Evolutionary conservation across 2,888 invertebrate species (phyloP).

Genomic region (Acleris holmiana): DNA sequence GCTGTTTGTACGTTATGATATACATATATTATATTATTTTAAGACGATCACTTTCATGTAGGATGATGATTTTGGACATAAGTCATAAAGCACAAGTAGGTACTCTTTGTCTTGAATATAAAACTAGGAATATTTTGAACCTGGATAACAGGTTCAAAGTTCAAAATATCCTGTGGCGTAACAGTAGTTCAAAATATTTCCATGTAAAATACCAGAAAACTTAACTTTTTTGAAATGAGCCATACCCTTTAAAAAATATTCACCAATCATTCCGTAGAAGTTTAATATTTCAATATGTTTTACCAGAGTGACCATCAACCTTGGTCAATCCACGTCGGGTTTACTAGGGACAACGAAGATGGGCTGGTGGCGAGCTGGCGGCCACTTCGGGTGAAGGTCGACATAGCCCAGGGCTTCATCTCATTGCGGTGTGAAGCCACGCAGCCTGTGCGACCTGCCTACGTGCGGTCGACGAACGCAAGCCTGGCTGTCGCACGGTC

Average conservation of each 20-base stretch:
- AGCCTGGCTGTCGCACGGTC: conserved; percentile 66
- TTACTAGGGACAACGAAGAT: conserved; percentile 60
- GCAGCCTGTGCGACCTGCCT: conserved; percentile 69
- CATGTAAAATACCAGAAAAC: not conserved
- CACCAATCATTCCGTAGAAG: not conserved
- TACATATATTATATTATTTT: too few species aligned
- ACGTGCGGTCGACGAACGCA: conserved; percentile 54
- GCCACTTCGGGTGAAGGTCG: conserved; percentile 59
- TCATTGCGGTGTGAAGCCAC: conserved; percentile 66
- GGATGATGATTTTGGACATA: too few species aligned
- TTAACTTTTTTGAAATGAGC: not conserved
- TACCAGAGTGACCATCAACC: conserved; percentile 60
- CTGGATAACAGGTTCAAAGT: too few species aligned
- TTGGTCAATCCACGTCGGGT: conserved; percentile 68
- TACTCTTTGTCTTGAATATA: too few species aligned
- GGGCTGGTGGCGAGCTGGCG: conserved; percentile 74
- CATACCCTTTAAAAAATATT: not conserved
- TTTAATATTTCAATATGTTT: conserved; percentile 5
- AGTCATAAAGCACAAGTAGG: too few species aligned
- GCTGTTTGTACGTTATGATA: too few species aligned
- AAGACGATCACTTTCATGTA: too few species aligned
- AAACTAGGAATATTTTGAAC: too few species aligned
- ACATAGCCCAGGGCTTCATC: conserved; percentile 54
- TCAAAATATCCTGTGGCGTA: too few species aligned
- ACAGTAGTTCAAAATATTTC: too few species aligned